Evolutionary conservation across 2,113 vertebrate species (phyloP).

Genomic region (Lasiurus borealis): DNA sequence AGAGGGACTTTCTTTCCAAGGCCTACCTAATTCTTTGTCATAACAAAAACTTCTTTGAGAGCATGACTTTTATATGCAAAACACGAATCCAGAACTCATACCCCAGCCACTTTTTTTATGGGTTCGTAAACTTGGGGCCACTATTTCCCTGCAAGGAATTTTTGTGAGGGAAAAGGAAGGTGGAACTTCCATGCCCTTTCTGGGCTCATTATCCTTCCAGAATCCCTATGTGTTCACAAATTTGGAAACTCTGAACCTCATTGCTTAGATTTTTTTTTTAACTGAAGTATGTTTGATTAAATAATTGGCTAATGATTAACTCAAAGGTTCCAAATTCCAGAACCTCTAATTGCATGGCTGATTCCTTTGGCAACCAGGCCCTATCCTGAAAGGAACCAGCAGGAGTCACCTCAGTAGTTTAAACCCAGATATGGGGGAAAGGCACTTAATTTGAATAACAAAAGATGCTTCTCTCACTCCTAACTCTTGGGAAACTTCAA

Average conservation of each 20-base stretch:
- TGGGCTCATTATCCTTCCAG: background rate
- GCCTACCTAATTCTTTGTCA: background rate
- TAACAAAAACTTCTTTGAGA: background rate
- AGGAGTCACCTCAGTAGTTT: background rate
- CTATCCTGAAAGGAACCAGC: background rate
- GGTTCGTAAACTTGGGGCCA: background rate
- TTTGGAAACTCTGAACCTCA: background rate
- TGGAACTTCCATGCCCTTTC: background rate
- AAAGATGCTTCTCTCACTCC: background rate
- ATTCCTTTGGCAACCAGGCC: background rate
- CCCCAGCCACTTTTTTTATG: background rate
- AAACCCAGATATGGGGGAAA: background rate
- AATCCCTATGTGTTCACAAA: background rate
- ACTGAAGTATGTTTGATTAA: background rate
- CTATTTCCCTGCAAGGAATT: background rate
- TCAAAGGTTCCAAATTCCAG: background rate
- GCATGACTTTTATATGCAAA: background rate
- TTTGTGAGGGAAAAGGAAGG: background rate
- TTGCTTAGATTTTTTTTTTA: background rate
- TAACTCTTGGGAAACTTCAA: background rate
- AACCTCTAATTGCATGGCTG: background rate
- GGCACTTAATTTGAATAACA: background rate
- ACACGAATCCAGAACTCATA: background rate
- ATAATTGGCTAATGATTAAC: background rate
- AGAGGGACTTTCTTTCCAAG: background rate